These are phyloP conservation scores for Criorhina ranunculi DNA, from an alignment of 2,888 invertebrate species.

Conservation along the genomic window DNA sequence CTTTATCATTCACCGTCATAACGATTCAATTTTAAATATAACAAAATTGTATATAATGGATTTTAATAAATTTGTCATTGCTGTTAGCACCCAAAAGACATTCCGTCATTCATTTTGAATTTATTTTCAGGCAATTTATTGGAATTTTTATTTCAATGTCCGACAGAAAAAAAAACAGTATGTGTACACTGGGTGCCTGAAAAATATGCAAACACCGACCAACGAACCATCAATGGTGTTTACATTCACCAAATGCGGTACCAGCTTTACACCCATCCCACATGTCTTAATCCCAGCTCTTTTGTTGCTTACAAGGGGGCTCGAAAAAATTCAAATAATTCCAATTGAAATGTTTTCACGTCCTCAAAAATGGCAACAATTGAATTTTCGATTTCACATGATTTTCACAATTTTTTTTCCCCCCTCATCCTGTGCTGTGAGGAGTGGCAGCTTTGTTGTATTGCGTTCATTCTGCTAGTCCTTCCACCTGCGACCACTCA, in stretches of 20 bases:
- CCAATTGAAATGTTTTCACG: constrained; percentile 58
- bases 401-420: constrained; percentile 19
- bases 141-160: constrained; percentile 34
- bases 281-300: neutral
- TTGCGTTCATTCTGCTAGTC: constrained; percentile 13
- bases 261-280: neutral
- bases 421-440: neutral
- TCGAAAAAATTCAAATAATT: constrained; percentile 46
- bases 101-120: constrained; percentile 28
- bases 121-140: constrained; percentile 45
- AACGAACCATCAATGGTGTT: constrained; percentile 41
- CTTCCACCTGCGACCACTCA: constrained; percentile 39
- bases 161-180: constrained; percentile 2
- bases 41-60: constrained; percentile 7
- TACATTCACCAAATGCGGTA: constrained; percentile 27
- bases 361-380: constrained; percentile 58
- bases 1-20: constrained; percentile 5
- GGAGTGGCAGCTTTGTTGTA: neutral
- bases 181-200: neutral
- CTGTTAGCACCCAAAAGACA: constrained; percentile 9
- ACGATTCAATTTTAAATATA: constrained; percentile 15
- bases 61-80: constrained; percentile 36
- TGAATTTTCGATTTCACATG: constrained; percentile 41
- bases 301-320: constrained; percentile 8
- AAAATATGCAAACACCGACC: constrained; percentile 33